These are phyloP conservation scores for Coreoperca whiteheadi DNA, from an alignment of 2,113 vertebrate genomes.

Conservation along the genomic window DNA sequence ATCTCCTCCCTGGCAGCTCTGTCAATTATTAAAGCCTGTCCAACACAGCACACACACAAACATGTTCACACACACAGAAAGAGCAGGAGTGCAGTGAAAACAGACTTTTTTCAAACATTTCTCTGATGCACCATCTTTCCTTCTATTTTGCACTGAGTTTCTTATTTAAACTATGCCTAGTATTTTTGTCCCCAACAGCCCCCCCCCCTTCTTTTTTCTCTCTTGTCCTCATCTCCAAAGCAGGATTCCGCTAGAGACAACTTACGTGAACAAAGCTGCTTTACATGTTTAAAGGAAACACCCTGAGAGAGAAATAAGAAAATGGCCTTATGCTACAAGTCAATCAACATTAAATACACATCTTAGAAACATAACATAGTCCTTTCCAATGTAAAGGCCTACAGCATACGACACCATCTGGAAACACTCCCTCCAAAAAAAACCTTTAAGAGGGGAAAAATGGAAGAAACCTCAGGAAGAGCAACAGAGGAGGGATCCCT, in stretches of 20 bases:
- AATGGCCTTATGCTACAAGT: not conserved
- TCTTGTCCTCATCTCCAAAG: not conserved
- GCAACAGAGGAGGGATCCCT: no score
- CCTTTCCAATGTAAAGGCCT: not conserved
- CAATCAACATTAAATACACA: not conserved
- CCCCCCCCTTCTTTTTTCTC: not conserved
- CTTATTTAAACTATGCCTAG: conserved; percentile 1
- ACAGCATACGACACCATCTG: no score
- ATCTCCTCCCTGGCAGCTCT: conserved; percentile 48
- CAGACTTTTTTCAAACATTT: conserved; percentile 2
- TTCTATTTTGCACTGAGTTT: not conserved
- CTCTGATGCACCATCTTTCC: conserved; percentile 7
- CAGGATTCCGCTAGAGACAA: conserved; percentile 12
- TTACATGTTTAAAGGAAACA: conserved; percentile 3
- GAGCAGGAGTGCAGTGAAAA: conserved; percentile 33
- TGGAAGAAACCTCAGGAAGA: no score
- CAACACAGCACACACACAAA: conserved; percentile 41
- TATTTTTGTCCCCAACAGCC: not conserved
- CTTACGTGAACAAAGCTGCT: conserved; percentile 40
- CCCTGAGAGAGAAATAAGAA: not conserved
- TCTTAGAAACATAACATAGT: not conserved
- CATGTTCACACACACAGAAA: conserved; percentile 4
- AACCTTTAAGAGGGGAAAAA: no score
- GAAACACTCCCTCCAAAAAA: no score
- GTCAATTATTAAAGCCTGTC: conserved; percentile 74